Evolutionary conservation across 2,888 invertebrate genomes (phyloP).

Genomic region (Patella depressa): DNA sequence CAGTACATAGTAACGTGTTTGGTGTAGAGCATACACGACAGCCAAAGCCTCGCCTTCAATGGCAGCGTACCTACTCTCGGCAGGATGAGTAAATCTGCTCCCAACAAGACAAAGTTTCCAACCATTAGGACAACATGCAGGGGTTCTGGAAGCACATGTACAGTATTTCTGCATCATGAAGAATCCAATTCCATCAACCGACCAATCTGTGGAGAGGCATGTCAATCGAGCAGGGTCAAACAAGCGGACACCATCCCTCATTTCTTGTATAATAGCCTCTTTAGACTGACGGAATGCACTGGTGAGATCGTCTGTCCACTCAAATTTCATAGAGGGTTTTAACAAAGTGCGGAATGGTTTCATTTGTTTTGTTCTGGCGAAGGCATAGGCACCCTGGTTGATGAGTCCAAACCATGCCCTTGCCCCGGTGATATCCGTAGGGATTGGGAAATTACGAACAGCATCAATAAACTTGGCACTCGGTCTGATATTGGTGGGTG

Average conservation of each 20-base stretch:
- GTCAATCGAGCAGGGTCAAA: constrained; percentile 36
- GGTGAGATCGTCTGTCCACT: constrained; percentile 33
- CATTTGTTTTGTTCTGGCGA: constrained; percentile 36
- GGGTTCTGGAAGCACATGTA: constrained; percentile 25
- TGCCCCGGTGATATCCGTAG: constrained; percentile 40
- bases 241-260: constrained; percentile 37
- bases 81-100: constrained; percentile 40
- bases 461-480: constrained; percentile 40
- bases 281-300: constrained; percentile 32
- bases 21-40: constrained; percentile 30
- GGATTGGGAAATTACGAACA: constrained; percentile 35
- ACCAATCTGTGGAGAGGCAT: constrained; percentile 44
- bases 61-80: constrained; percentile 38
- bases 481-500: constrained; percentile 19
- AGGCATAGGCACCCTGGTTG: constrained; percentile 45
- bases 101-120: constrained; percentile 41
- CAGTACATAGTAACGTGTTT: constrained; percentile 31
- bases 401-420: constrained; percentile 46
- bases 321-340: too few relatives aligned
- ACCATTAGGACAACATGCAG: constrained; percentile 38
- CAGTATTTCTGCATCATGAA: constrained; percentile 39
- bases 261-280: constrained; percentile 34
- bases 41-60: too few relatives aligned
- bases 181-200: constrained; percentile 42
- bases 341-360: constrained; percentile 34